A percentile compares a stretch with the other conserved stretches of the same genome.
Evolutionary conservation across 2,888 invertebrate genomes (phyloP).

Genomic region (Bedellia somnulentella): DNA sequence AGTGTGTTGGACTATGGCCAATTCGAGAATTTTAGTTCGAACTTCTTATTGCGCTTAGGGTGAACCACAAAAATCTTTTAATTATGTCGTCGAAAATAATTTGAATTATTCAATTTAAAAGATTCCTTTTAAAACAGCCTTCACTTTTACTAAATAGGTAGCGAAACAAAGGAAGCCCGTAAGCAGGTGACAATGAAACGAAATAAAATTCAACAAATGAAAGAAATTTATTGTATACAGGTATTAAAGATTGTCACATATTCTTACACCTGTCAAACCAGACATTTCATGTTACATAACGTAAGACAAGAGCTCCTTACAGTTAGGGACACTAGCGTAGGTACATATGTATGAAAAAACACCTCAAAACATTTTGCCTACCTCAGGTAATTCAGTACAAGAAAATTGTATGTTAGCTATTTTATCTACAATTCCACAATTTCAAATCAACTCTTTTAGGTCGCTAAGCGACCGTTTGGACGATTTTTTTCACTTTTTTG

Average conservation of each 20-base stretch:
- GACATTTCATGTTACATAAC: conserved; percentile 50
- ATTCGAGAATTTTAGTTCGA: too few relatives aligned
- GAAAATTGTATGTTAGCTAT: conserved; percentile 19
- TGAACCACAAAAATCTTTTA: too few relatives aligned
- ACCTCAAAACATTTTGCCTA: conserved; percentile 36
- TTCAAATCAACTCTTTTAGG: conserved; percentile 43
- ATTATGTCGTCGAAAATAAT: too few relatives aligned
- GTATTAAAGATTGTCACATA: conserved; percentile 58
- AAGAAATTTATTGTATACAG: conserved; percentile 63
- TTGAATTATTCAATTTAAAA: too few relatives aligned
- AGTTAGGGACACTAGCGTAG: conserved; percentile 26
- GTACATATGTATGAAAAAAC: conserved; percentile 36
- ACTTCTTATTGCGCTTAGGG: too few relatives aligned
- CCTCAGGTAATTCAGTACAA: conserved; percentile 34
- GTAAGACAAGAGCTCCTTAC: conserved; percentile 54
- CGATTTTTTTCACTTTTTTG: conserved; percentile 26
- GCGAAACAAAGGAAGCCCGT: too few relatives aligned
- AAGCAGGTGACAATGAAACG: too few relatives aligned
- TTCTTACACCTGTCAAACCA: conserved; percentile 53
- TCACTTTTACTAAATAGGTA: too few relatives aligned
- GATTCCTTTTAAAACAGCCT: too few relatives aligned
- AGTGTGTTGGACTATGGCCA: too few relatives aligned
- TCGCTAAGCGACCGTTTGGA: conserved; percentile 54
- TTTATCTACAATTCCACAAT: conserved; percentile 49
- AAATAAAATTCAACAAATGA: conserved; percentile 59